These are phyloP conservation scores for Lithophane socia DNA, from an alignment of 2,888 invertebrate genomes.

Conservation along the genomic window DNA sequence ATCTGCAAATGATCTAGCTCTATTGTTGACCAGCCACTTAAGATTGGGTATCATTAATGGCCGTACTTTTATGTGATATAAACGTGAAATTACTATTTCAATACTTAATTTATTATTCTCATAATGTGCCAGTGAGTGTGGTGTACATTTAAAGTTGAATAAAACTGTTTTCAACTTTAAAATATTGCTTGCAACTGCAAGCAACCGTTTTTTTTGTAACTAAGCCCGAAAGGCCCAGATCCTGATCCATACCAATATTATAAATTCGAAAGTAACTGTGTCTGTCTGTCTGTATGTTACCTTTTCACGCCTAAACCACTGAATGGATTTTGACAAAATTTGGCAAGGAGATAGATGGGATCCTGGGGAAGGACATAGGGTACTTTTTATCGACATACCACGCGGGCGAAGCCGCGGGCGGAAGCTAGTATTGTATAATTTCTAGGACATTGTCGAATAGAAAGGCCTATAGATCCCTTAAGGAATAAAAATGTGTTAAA, in stretches of 20 bases:
- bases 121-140: background rate
- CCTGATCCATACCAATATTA: background rate
- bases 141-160: background rate
- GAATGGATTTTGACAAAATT: no score
- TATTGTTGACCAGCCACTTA: slow-evolving; percentile 9
- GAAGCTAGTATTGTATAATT: background rate
- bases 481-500: background rate
- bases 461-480: background rate
- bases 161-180: background rate
- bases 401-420: no score
- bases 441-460: background rate
- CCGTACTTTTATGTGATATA: background rate
- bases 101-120: background rate
- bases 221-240: background rate
- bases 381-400: no score
- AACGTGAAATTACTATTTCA: background rate
- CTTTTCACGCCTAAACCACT: no score
- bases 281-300: no score
- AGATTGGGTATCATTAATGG: slow-evolving; percentile 5
- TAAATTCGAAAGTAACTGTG: no score
- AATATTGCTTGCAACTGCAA: background rate
- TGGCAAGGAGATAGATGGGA: no score
- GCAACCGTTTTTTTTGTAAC: no score
- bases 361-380: no score
- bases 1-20: background rate